Conservation (phyloP, 2,113 vertebrate species). For the Myrmecophaga tridactyla region DNA sequence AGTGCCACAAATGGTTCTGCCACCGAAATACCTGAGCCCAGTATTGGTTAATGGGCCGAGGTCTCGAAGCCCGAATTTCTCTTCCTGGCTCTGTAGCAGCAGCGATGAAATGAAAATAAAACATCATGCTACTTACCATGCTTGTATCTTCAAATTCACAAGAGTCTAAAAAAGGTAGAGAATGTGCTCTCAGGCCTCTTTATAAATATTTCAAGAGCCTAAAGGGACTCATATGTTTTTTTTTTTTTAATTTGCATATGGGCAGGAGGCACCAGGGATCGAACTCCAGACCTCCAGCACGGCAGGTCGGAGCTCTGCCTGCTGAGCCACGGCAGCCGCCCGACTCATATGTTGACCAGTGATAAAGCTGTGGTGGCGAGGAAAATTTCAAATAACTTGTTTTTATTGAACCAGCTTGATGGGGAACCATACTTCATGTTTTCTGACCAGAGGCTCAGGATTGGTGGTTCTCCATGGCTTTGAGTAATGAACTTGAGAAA, state of each 20-base stretch:
- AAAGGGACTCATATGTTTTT: neutral
- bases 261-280: too few species aligned
- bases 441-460: neutral
- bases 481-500: neutral
- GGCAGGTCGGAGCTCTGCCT: too few species aligned
- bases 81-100: fast-evolving
- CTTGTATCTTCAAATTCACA: too few species aligned
- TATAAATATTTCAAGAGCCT: neutral
- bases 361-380: neutral
- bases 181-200: neutral
- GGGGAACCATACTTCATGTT: neutral
- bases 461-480: neutral
- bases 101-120: too few species aligned
- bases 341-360: neutral
- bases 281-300: too few species aligned
- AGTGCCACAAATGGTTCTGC: neutral
- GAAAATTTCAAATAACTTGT: neutral
- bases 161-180: neutral
- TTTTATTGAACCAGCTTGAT: neutral
- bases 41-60: neutral
- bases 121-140: fast-evolving
- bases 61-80: neutral
- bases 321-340: too few species aligned
- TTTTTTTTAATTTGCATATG: too few species aligned
- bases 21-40: neutral